Evolutionary conservation across 2,888 invertebrate genomes (phyloP).

Genomic region (Drosophila diplacantha): DNA sequence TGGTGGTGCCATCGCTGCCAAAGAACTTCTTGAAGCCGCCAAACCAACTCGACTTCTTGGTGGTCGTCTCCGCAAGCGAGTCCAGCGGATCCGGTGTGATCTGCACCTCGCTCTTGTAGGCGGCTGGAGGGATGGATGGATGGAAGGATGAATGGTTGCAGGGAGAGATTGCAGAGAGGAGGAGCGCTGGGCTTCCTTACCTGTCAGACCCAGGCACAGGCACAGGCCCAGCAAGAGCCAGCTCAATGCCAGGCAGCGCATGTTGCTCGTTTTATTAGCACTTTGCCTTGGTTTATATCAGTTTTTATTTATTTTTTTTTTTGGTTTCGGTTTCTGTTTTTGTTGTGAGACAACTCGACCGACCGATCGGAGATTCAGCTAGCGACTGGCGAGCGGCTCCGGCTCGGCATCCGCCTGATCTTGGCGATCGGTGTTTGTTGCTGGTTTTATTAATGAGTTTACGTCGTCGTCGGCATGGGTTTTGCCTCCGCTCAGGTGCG

Average conservation of each 20-base stretch:
- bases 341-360: constrained; percentile 45
- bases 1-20: constrained; percentile 54
- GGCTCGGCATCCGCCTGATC: constrained; percentile 38
- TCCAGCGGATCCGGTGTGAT: constrained; percentile 71
- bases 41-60: constrained; percentile 73
- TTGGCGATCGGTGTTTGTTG: constrained; percentile 29
- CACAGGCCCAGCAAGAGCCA: constrained; percentile 51
- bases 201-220: constrained; percentile 64
- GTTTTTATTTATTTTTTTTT: neutral
- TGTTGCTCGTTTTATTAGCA: constrained; percentile 58
- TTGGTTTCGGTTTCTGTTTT: neutral
- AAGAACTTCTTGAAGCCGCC: constrained; percentile 74
- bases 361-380: constrained; percentile 56
- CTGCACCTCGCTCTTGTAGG: constrained; percentile 69
- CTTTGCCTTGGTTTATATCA: constrained; percentile 28
- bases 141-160: neutral
- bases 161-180: neutral
- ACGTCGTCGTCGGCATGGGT: constrained; percentile 38
- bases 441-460: constrained; percentile 60
- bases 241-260: constrained; percentile 65
- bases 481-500: constrained; percentile 35
- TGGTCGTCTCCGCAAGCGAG: constrained; percentile 54
- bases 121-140: constrained; percentile 38
- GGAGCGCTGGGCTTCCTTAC: constrained; percentile 48
- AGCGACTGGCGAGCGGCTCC: constrained; percentile 56